These are phyloP conservation scores for Mesembrinibis cayennensis DNA, from an alignment of 2,113 vertebrate genomes.

Conservation along the genomic window DNA sequence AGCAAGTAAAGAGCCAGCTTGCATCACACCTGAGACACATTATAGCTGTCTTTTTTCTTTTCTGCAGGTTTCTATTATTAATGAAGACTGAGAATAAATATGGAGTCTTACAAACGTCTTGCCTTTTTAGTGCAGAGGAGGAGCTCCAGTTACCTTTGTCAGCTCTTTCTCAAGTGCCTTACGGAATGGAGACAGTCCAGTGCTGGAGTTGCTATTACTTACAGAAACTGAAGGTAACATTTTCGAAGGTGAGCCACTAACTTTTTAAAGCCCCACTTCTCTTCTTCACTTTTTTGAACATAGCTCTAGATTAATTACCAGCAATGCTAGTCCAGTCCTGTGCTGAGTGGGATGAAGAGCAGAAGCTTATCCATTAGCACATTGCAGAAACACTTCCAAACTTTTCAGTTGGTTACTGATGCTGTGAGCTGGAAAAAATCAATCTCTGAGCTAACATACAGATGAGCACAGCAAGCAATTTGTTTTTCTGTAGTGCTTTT, in stretches of 20 bases:
- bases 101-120: background rate
- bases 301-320: background rate
- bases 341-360: background rate
- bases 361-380: background rate
- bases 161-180: background rate
- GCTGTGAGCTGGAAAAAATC: conserved; percentile 20
- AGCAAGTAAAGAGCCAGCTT: background rate
- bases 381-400: background rate
- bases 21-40: background rate
- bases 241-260: background rate
- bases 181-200: background rate
- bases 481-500: background rate
- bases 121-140: background rate
- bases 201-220: background rate
- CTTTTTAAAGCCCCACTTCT: background rate
- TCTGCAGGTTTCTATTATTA: background rate
- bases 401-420: background rate
- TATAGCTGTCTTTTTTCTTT: background rate
- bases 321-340: background rate
- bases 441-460: background rate
- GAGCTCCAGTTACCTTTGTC: background rate
- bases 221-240: background rate
- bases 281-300: background rate
- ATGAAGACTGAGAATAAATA: background rate
- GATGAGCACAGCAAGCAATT: background rate